Conservation (phyloP, 1,140 invertebrate species). For the Varroa destructor region DNA sequence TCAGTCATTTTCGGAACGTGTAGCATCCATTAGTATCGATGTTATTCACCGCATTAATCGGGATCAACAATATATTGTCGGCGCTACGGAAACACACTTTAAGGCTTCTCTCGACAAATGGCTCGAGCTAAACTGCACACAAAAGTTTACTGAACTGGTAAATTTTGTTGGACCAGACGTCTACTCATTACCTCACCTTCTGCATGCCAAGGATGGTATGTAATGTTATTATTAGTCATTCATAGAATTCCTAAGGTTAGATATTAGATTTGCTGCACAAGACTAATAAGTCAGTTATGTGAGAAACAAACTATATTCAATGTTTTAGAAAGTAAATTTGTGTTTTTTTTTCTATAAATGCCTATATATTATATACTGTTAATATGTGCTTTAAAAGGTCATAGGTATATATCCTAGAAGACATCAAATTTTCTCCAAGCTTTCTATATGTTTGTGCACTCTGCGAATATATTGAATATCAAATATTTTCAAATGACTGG, state of each 20-base stretch:
- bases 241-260: background rate
- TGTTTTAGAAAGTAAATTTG: too few relatives aligned
- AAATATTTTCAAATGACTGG: too few relatives aligned
- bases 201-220: constrained; percentile 60
- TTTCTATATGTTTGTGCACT: too few relatives aligned
- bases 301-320: too few relatives aligned
- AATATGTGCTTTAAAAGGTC: too few relatives aligned
- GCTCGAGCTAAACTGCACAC: constrained; percentile 66
- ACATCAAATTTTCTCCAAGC: too few relatives aligned
- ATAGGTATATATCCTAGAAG: too few relatives aligned
- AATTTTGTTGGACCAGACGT: constrained; percentile 53
- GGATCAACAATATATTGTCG: constrained; percentile 47
- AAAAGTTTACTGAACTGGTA: constrained; percentile 56
- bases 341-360: too few relatives aligned
- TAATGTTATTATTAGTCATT: constrained; percentile 56
- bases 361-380: too few relatives aligned
- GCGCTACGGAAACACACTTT: constrained; percentile 60
- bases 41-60: constrained; percentile 60
- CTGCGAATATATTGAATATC: too few relatives aligned
- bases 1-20: constrained; percentile 65
- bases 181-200: constrained; percentile 60
- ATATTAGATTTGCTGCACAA: background rate
- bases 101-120: constrained; percentile 68
- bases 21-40: constrained; percentile 65
- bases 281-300: too few relatives aligned